Base-by-base conservation (phyloP, 2,797 vertebrate genomes). In the Mormyrops boulengeri region DNA sequence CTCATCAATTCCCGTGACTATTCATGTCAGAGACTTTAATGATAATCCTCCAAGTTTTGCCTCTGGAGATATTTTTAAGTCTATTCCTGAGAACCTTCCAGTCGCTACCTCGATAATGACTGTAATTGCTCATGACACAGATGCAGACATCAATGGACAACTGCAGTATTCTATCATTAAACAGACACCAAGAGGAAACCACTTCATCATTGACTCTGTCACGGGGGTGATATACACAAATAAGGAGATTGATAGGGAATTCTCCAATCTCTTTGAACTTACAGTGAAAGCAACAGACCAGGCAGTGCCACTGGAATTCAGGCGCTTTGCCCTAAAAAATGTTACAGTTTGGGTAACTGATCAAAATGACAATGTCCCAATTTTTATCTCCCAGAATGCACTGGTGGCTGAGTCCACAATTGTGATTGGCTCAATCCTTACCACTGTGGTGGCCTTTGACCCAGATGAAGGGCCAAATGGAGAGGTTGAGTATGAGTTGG, bases 311-410 rank as follows among this genome's bases (percentile, higher is more conserved):
- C 90, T 95, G n/a, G 98, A 99, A 92, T 97, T 96, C 89, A 95
- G 99, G 1, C 95, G 97, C 1, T 97, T 95, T 69, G 98, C 98
- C 88, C 93, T 99, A 90, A 99, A 99, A 93, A 99, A 99, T 0
- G 97, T 99, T 90, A 99, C 99, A 4, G 94, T 99, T 90, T 96
- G 99, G 96, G 97, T 99, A 62, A 99, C 97, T 0, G 99, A 99
- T 90, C 95, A 96, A 90, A 99, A 99, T 1, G 99, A 99, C 92
- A 99, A 99, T 0, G 93, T 97, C 0, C 99, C 99, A 0, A 92
- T 94, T 22, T 99, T 99, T 3, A 14, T 99, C 1, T 98, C 99
- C 0, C 99, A 99, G 93, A 98, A 98, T 0, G 98, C 99, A 4
- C 96, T 99, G 0, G 97, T 99, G 0, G 98, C 97, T 0, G 98